phyloP scores from a whole-genome alignment of 2,113 vertebrate species.

The Buteo buteo region DNA sequence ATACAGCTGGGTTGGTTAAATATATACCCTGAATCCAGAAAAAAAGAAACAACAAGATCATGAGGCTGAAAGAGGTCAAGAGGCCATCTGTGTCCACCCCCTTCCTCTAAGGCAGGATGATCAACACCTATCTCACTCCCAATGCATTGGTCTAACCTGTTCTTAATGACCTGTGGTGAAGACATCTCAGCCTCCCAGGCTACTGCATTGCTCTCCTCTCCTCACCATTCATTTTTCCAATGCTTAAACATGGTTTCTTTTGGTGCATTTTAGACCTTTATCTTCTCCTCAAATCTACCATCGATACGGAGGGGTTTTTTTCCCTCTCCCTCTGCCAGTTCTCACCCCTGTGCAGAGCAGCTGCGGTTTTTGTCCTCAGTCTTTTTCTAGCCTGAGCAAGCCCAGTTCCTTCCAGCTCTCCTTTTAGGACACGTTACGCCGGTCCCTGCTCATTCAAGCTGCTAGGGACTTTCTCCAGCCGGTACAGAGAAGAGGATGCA shows the following conservation, averaged over 20 bases:
- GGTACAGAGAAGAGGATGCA: not conserved
- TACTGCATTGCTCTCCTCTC: not conserved
- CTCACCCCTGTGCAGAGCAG: not conserved
- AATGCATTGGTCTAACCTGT: conserved; percentile 44
- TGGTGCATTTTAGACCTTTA: not conserved
- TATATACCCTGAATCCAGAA: not conserved
- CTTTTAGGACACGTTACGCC: not conserved
- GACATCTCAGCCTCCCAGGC: not conserved
- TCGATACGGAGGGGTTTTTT: not conserved
- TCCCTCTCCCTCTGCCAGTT: not conserved
- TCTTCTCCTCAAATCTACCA: not conserved
- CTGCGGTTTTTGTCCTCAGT: not conserved
- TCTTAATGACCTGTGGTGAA: conserved; percentile 5
- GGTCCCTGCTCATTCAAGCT: not conserved
- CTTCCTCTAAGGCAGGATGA: conserved; percentile 5
- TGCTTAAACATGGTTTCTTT: not conserved
- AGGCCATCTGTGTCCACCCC: conserved; percentile 1
- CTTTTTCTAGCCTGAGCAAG: not conserved
- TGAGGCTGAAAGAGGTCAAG: conserved; percentile 31
- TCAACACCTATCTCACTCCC: not conserved
- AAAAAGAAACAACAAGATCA: not conserved
- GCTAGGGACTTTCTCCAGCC: not conserved
- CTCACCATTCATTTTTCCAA: not conserved
- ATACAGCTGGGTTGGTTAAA: not conserved
- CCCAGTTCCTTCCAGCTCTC: not conserved